Base-by-base conservation (phyloP, 2,888 invertebrate genomes). In the Apotomis betuletana region DNA sequence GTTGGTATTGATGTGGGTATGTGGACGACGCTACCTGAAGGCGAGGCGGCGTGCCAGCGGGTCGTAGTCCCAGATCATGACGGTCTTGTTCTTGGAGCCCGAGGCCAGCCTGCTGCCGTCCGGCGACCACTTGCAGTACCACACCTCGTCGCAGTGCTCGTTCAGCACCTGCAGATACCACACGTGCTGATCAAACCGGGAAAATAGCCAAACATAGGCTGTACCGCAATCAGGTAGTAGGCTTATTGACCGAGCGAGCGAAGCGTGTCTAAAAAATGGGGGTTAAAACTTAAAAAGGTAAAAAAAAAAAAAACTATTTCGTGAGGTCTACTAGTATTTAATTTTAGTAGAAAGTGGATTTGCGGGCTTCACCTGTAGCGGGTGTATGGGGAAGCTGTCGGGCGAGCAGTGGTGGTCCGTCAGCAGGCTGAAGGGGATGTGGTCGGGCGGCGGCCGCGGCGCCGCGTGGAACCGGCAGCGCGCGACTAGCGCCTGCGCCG, bases 141-240 rank as follows among this genome's bases (percentile, higher is more conserved):
- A 99, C 74, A 99, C 99, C 94, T 99, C 99, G 90, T 99, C 99
- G 90, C 97, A 97, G 92, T 99, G 99, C 87, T 99, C 99, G 86
- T 96, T 97, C 79, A 98, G 94, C 80, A 97, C 95, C 95, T 98
- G 95, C 75, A 70, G 36, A 57, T 8, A 51, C 9, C 9, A 58
- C 41, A 62, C 61, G 36, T 58, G 8, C 4, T 65, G 5, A 67
- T 3, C 8, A 6, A 41, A 41, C 5, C 5, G 6, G 6, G 6
- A 41, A 2, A 41, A 58, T 27, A 27, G 27, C 27, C 27, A 27
- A 27, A 27, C 27, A n/a, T n/a, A n/a, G 27, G 27, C 2, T 27
- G 27, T 27, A 27, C 27, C 27, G 27, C 27, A 27, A 27, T 27
- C 27, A 27, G 27, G 27, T 27, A 2, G 27, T 27, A 27, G 27